Evolutionary conservation across 2,113 vertebrate genomes (phyloP).

Genomic region (Mirza zaza): DNA sequence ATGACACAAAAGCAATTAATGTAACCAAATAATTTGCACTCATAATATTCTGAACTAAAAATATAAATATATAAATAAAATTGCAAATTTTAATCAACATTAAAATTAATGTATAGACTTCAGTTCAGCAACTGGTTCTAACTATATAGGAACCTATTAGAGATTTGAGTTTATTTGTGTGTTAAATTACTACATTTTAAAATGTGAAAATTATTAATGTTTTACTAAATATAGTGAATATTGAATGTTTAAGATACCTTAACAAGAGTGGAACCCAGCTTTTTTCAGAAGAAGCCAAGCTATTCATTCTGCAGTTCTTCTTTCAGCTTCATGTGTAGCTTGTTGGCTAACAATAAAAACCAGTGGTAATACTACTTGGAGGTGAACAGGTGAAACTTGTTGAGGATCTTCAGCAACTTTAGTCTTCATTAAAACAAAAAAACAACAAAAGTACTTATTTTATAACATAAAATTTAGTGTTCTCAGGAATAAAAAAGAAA

Average conservation of each 20-base stretch:
- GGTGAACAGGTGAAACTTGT: slow-evolving; percentile 86
- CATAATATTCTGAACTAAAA: no score
- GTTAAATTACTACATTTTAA: background rate
- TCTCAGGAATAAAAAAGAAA: background rate
- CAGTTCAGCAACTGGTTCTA: background rate
- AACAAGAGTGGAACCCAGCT: slow-evolving; percentile 91
- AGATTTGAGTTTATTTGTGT: background rate
- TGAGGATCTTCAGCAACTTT: slow-evolving; percentile 90
- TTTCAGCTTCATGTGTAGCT: slow-evolving; percentile 88
- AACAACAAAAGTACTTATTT: background rate
- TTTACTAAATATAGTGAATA: background rate
- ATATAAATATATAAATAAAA: background rate
- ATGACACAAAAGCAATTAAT: no score
- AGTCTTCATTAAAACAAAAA: slow-evolving; percentile 81
- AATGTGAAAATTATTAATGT: background rate
- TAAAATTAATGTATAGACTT: background rate
- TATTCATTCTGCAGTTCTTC: slow-evolving; percentile 87
- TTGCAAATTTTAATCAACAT: slow-evolving; percentile 24
- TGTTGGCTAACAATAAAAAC: slow-evolving; percentile 92
- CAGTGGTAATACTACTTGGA: slow-evolving; percentile 90
- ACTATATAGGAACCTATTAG: background rate
- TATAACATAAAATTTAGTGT: background rate
- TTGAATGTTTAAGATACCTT: slow-evolving; percentile 84
- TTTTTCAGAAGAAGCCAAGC: slow-evolving; percentile 92
- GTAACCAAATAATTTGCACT: no score